Percentiles rank a stretch among this genome's conserved stretches.
These are phyloP conservation scores for Cacoxenus indagator DNA, from an alignment of 2,888 invertebrate species.

Conservation along the genomic window DNA sequence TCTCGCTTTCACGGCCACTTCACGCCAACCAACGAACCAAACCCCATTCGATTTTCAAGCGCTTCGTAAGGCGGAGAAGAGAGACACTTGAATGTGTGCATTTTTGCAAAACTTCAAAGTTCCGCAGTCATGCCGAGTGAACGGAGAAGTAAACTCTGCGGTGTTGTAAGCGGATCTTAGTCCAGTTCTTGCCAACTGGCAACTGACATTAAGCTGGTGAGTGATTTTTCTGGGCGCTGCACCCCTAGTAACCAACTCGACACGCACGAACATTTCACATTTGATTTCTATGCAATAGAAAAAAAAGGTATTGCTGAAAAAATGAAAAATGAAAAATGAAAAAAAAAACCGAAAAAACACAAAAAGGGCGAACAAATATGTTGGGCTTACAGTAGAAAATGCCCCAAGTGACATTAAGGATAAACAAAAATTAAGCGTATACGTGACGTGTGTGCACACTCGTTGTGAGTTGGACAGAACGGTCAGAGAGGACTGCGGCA, in stretches of 20 bases:
- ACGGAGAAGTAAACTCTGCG: background rate
- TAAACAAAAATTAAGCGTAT: slow-evolving; percentile 61
- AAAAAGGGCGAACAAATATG: background rate
- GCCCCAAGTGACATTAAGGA: slow-evolving; percentile 28
- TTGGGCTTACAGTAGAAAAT: background rate
- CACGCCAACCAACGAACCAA: background rate
- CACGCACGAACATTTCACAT: slow-evolving; percentile 48
- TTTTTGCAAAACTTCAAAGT: background rate
- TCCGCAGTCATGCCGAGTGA: no score
- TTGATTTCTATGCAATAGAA: slow-evolving; percentile 41
- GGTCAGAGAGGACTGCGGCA: background rate
- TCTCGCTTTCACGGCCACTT: background rate
- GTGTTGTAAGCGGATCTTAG: slow-evolving; percentile 6
- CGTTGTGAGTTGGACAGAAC: background rate
- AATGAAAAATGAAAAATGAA: background rate
- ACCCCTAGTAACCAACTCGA: slow-evolving; percentile 39
- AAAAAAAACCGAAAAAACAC: background rate
- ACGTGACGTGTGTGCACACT: slow-evolving; percentile 51
- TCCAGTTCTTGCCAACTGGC: background rate
- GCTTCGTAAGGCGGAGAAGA: background rate
- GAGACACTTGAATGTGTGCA: background rate
- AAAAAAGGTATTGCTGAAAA: slow-evolving; percentile 24
- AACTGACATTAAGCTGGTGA: background rate
- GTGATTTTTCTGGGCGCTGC: no score
- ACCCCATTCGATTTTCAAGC: background rate